These are phyloP conservation scores for Drosophila repleta DNA, from an alignment of 1,140 invertebrate genomes.

Conservation along the genomic window DNA sequence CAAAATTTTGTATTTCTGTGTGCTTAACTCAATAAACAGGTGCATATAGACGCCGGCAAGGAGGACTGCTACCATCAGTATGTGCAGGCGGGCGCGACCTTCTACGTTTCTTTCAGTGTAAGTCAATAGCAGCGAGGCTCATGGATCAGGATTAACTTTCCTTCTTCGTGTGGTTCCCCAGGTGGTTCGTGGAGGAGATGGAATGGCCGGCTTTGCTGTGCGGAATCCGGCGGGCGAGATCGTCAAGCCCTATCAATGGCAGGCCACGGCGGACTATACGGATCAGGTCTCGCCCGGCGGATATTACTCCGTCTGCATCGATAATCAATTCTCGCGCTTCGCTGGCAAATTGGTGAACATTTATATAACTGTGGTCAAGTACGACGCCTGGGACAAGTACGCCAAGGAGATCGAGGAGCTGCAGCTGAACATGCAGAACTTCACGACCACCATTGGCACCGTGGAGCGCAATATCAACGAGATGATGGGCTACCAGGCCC, in stretches of 20 bases:
- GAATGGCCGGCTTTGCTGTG: slow-evolving; percentile 95
- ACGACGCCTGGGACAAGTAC: slow-evolving; percentile 97
- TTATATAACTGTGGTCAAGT: slow-evolving; percentile 96
- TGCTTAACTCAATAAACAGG: slow-evolving; percentile 68
- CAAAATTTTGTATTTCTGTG: not conserved
- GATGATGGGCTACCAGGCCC: slow-evolving; percentile 92
- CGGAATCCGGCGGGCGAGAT: slow-evolving; percentile 92
- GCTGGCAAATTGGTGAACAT: slow-evolving; percentile 96
- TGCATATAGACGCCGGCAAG: slow-evolving; percentile 96
- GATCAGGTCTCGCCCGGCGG: slow-evolving; percentile 91
- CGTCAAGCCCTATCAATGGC: slow-evolving; percentile 96
- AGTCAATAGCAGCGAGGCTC: slow-evolving; percentile 14
- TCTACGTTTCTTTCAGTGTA: slow-evolving; percentile 97
- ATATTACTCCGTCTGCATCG: slow-evolving; percentile 97
- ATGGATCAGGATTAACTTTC: not conserved
- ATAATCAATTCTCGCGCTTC: slow-evolving; percentile 97
- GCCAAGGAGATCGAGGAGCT: slow-evolving; percentile 94
- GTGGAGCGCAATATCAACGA: slow-evolving; percentile 94
- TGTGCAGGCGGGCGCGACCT: slow-evolving; percentile 95
- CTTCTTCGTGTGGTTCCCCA: slow-evolving; percentile 67
- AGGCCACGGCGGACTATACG: slow-evolving; percentile 93
- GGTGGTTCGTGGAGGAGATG: slow-evolving; percentile 95
- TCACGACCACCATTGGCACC: slow-evolving; percentile 91
- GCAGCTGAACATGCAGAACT: slow-evolving; percentile 94
- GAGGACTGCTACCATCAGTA: slow-evolving; percentile 98